These are phyloP conservation scores for Micronycteris hirsuta DNA, from an alignment of 2,113 vertebrate species.

Conservation along the genomic window DNA sequence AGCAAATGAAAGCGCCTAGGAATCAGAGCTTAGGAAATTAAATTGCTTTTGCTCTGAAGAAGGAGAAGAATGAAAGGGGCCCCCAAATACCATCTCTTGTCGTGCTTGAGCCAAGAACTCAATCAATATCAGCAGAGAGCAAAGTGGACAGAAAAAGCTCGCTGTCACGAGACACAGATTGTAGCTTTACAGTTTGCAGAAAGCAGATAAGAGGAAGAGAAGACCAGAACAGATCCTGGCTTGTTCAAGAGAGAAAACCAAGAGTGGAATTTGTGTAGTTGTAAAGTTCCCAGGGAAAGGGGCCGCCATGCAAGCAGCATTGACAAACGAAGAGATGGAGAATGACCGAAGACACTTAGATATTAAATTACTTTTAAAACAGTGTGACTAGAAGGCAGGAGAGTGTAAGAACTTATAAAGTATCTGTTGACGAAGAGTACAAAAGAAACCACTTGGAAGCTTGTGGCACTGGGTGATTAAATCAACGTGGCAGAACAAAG, in stretches of 20 bases:
- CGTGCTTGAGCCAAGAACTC: background rate
- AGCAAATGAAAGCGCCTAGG: background rate
- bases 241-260: background rate
- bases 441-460: background rate
- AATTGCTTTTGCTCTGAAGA: conserved; percentile 45
- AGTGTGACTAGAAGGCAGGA: background rate
- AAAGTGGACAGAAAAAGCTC: background rate
- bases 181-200: conserved; percentile 22
- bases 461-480: background rate
- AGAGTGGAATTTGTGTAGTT: conserved; percentile 41
- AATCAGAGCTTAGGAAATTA: conserved; percentile 25
- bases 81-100: background rate
- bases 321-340: conserved; percentile 5
- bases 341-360: background rate
- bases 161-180: background rate
- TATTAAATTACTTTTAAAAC: conserved; percentile 34
- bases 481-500: background rate
- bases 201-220: conserved; percentile 48
- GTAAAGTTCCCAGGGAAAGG: conserved; percentile 13
- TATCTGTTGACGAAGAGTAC: background rate
- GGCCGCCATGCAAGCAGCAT: background rate
- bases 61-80: conserved; percentile 2
- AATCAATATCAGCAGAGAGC: background rate
- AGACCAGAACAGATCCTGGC: conserved; percentile 21
- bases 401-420: background rate